Evolutionary conservation across 2,888 invertebrate species (phyloP), one percentile per base, ranked within the genome.

Genomic region (Sympetrum striolatum): DNA sequence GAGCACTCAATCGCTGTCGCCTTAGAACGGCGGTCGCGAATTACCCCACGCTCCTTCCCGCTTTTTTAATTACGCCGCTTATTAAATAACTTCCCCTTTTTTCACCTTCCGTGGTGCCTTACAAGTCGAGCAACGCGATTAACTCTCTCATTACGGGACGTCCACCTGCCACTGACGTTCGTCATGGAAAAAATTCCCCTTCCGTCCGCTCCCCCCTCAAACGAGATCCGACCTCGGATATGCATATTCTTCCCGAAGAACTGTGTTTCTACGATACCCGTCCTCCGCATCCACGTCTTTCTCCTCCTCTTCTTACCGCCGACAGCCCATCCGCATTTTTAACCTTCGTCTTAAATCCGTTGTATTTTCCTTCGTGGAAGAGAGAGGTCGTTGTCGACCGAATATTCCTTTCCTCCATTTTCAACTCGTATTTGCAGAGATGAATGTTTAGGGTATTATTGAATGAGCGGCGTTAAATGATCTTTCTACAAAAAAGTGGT

Each of bases 131-230:
- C 37, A 37, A 37, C 80, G 31, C 31, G 80, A 37, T 35, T 80
- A 8, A 12, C 44, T 39, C 80, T 80, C 82, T 82, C 82, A 82
- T 82, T 82, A 82, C 82, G 53, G 31, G 58, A 35, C 82, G 82
- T 53, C 81, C n/a, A 53, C 31, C 82, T 82, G 82, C 25, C 53
- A 35, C 82, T 82, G 82, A 82, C 82, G 82, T 82, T 58, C 82
- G 58, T 82, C 82, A 82, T 3, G 81, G 82, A 48, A 39, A 80
- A 39, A 80, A n/a, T 48, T 48, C 48, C 80, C 37, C n/a, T 22
- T 44, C 80, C 80, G 44, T 39, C 64, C 64, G 12, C 25, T 73
- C 73, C 81, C 53, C 15, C 22, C 25, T 44, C 81, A 48, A 25
- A 81, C 48, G 81, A 81, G 81, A 81, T 81, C 44, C 81, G 25